Conservation (phyloP, 2,113 vertebrate genomes). For the Mustela lutreola region DNA sequence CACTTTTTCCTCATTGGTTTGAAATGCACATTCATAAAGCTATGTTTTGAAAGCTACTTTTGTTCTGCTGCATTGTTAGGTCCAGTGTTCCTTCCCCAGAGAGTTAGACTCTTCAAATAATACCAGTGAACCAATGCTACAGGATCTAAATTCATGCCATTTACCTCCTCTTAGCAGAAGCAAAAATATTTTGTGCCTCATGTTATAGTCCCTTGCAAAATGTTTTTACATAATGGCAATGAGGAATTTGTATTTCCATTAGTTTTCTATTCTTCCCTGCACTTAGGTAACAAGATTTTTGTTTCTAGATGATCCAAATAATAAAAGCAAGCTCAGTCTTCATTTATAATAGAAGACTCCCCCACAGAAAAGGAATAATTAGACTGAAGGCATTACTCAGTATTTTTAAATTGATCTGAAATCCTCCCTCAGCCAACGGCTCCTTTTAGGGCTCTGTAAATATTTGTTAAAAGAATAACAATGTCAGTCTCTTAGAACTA, state of each 20-base stretch:
- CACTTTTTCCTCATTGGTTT: not conserved
- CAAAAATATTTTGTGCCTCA: not conserved
- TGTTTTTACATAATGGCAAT: not conserved
- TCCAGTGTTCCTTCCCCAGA: not conserved
- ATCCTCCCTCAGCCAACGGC: conserved; percentile 39
- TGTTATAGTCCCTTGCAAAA: not conserved
- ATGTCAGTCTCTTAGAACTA: conserved; percentile 67
- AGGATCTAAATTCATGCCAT: not conserved
- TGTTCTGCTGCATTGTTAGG: not conserved
- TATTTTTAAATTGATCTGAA: conserved; percentile 53
- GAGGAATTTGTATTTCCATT: not conserved
- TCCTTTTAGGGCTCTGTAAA: conserved; percentile 62
- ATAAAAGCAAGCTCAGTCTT: conserved; percentile 66
- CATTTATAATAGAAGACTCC: conserved; percentile 62
- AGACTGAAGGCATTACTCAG: conserved; percentile 27
- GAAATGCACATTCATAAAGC: not conserved
- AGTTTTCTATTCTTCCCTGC: not conserved
- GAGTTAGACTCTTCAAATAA: not conserved
- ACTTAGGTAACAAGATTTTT: conserved; percentile 45
- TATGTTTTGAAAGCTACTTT: not conserved
- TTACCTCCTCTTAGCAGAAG: conserved; percentile 28
- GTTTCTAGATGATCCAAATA: conserved; percentile 44
- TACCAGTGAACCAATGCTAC: not conserved
- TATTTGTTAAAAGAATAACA: conserved; percentile 60
- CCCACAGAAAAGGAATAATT: conserved; percentile 27